Base-by-base conservation (phyloP, 2,797 vertebrate species). In the Mormyrops attenuatus region DNA sequence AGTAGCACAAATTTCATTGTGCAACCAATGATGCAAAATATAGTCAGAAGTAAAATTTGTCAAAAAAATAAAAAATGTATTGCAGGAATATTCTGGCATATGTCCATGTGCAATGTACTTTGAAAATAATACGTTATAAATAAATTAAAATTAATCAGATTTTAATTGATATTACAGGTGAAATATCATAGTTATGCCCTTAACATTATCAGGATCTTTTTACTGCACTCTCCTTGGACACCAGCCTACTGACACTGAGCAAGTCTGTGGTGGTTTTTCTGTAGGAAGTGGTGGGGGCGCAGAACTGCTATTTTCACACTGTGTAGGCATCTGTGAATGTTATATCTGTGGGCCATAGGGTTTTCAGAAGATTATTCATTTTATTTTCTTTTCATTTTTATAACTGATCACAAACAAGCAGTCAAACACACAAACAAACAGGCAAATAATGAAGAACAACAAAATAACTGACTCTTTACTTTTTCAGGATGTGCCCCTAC, bases 251-350 rank as follows among this genome's bases (percentile, higher is more conserved):
- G 30, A 88, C 57, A 44, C 57, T 66, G 41, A n/a, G 41, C 20
- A 8, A 22, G 89, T 22, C 89, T 89, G 89, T 77, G 73, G 89
- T 52, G 47, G 50, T 44, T 82, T 50, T 69, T 69, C 84, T 87
- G 60, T 17, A 63, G 44, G 85, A 73, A 86, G 89, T 55, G 38
- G 50, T 53, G 85, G 85, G 87, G 80, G 89, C 85, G 86, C 38
- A 49, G 38, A 88, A 47, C 66, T 50, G 60, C 85, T 88, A 73
- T 90, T 88, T 90, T 88, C 85, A n/a, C 52, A 55, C 50, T 44
- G 66, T 49, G 66, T 90, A 66, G 89, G 85, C 85, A 90, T 60
- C 69, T 55, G 57, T 38, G 47, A 89, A 90, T 88, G 22, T 77
- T 52, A 44, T 88, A 53, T 88, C 50, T 87, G 85, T 88, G 85